Conservation (phyloP, 2,797 vertebrate species). For the Delichon dasypus region DNA sequence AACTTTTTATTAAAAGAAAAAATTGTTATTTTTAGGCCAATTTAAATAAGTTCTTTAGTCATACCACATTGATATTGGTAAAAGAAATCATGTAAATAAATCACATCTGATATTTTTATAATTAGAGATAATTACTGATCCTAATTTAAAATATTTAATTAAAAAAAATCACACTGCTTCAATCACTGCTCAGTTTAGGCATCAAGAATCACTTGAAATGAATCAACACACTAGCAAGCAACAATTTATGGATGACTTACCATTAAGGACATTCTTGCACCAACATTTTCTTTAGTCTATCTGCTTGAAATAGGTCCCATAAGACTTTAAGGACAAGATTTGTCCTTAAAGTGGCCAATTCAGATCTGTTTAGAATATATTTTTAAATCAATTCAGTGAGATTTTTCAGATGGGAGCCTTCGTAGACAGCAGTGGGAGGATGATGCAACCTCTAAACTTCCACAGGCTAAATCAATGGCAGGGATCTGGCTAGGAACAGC, state of each 20-base stretch:
- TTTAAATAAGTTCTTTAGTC: background rate
- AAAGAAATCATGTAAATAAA: background rate
- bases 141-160: conserved; percentile 27
- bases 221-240: background rate
- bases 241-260: background rate
- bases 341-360: background rate
- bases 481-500: background rate
- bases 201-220: background rate
- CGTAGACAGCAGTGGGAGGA: background rate
- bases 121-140: conserved; percentile 17
- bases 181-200: background rate
- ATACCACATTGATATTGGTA: background rate
- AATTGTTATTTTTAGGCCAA: background rate
- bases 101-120: background rate
- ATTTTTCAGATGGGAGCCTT: background rate
- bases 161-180: background rate
- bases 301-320: background rate
- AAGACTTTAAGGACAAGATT: background rate
- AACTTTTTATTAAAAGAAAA: background rate
- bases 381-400: background rate
- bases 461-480: background rate
- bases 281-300: background rate
- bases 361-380: background rate
- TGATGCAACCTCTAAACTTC: conserved; percentile 1
- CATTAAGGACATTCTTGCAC: background rate